Base-by-base conservation (phyloP, 2,888 invertebrate genomes). In the Stenodera caucasica region DNA sequence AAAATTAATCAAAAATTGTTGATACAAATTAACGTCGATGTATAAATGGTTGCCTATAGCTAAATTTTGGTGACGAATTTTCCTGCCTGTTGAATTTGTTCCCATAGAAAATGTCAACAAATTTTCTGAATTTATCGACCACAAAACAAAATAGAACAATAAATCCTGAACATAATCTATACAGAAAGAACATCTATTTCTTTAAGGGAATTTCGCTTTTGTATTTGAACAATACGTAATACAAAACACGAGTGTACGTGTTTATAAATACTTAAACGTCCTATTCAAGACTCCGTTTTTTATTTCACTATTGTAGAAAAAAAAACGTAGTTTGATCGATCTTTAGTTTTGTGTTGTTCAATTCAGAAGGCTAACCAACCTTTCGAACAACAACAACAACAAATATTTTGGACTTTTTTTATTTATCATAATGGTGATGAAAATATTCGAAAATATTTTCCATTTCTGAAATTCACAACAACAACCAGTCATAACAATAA, bases 191-290 rank as follows among this genome's bases (percentile, higher is more conserved):
- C 37, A 37, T 37, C 37, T 15, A 37, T 37, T 37, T 15, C 15
- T 37, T 37, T 37, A 15, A 18, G 12, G 12, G 37, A 15, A 37
- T 8, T 37, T 15, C 37, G 45, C 40, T 21, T 45, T 45, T 45
- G 45, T 21, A 21, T 45, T 45, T 45, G 12, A 45, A 45, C 45
- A 45, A 45, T 45, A 45, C 21, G 4, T 21, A 45, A 45, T 45
- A n/a, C n/a, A 45, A 40, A 18, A 9, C 45, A 15, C 45, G 21
- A 2, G 45, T 45, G 45, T 21, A 45, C 45, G 45, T 45, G 45
- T 45, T 45, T 45, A 45, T 45, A 45, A 45, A 45, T 45, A 45
- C 15, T 18, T 18, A 18, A 40, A 40, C 35, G 12, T 35, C 35
- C 35, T 6, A 35, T 35, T 15, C 15, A 45, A 12, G 45, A 45